Percentiles rank a stretch among this genome's conserved stretches.
Conservation (phyloP, 1,140 invertebrate genomes). For the Matsumurasca onukii region DNA sequence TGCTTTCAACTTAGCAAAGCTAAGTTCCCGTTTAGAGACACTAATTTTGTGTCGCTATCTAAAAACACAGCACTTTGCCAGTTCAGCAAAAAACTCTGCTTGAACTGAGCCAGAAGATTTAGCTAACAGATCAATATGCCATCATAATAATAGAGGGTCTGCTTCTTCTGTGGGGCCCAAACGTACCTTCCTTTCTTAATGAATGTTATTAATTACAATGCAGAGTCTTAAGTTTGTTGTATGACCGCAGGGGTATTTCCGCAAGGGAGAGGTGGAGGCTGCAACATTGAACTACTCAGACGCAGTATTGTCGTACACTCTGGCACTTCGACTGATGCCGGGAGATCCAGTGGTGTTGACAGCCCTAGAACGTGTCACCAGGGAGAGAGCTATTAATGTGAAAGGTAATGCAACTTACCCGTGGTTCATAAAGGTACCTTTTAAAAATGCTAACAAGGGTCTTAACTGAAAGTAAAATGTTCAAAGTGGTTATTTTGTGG, state of each 20-base stretch:
- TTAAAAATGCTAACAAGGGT: no score
- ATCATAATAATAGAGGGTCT: no score
- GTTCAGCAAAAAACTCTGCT: no score
- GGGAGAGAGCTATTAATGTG: conserved; percentile 58
- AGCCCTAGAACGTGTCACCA: conserved; percentile 62
- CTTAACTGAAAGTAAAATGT: no score
- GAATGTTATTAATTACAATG: not conserved
- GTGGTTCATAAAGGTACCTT: not conserved
- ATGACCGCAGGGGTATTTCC: conserved; percentile 74
- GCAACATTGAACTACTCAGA: conserved; percentile 65
- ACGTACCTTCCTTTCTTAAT: not conserved
- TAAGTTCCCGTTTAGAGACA: no score
- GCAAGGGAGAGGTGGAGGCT: conserved; percentile 75
- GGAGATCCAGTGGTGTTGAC: conserved; percentile 65
- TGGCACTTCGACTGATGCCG: conserved; percentile 66
- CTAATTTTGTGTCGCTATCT: no score
- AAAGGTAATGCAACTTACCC: conserved; percentile 49
- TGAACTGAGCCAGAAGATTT: no score
- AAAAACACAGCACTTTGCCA: no score
- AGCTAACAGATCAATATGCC: no score
- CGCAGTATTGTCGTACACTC: conserved; percentile 69
- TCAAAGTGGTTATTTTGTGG: no score
- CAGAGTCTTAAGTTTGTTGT: no score
- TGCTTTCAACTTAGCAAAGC: no score
- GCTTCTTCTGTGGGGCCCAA: not conserved